Evolutionary conservation across 2,797 vertebrate species (phyloP).

Genomic region (Lateolabrax maculatus): DNA sequence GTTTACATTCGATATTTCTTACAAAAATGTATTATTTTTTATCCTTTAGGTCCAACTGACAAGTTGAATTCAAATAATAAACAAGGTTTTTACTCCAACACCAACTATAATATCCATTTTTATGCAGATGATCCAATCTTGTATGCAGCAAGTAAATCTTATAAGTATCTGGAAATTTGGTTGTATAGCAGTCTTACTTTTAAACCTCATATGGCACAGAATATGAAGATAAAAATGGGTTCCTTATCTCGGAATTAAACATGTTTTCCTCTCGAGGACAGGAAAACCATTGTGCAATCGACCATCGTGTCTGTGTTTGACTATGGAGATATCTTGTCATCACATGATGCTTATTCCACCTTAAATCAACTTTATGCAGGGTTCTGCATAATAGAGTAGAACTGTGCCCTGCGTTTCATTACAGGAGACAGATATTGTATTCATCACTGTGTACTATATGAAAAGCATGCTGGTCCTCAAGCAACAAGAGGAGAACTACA

Average conservation of each 20-base stretch:
- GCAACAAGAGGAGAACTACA: not conserved
- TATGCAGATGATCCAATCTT: too few relatives aligned
- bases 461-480: not conserved
- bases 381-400: too few relatives aligned
- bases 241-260: not conserved
- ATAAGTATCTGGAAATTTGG: not conserved
- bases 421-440: not conserved
- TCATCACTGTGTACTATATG: not conserved
- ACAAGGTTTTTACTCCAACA: too few relatives aligned
- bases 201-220: not conserved
- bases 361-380: not conserved
- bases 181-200: not conserved
- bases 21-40: not conserved
- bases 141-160: too few relatives aligned
- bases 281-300: not conserved
- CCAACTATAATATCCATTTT: too few relatives aligned
- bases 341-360: not conserved
- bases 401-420: not conserved
- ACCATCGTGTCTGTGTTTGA: not conserved
- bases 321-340: not conserved
- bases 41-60: not conserved
- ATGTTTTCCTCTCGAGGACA: not conserved
- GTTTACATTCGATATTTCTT: not conserved
- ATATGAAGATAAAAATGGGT: not conserved
- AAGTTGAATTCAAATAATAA: too few relatives aligned